phyloP scores from a whole-genome alignment of 2,797 vertebrate genomes.

The Ctenopoma multispine region DNA sequence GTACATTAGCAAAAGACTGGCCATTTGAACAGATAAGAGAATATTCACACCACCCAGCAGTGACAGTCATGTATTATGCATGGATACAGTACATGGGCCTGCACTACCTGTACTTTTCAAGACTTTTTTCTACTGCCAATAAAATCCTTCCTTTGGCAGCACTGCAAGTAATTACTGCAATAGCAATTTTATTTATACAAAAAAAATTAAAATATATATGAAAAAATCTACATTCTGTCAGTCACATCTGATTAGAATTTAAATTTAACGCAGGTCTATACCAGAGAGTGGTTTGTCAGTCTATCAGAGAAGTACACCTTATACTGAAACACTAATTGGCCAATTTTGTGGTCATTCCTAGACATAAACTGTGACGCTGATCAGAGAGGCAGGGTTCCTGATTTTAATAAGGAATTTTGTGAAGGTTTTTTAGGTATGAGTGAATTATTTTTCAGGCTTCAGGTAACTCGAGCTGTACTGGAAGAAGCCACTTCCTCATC shows the following conservation, averaged over 20 bases:
- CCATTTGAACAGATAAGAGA: conserved; percentile 5
- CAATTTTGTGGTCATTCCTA: background rate
- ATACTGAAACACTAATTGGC: conserved; percentile 2
- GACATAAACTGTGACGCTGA: background rate
- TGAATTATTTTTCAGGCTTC: conserved; percentile 4
- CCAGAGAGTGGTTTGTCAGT: background rate
- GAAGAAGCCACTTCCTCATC: background rate
- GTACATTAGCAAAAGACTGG: background rate
- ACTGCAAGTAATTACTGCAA: background rate
- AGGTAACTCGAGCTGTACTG: conserved; percentile 21
- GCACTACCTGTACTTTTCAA: background rate
- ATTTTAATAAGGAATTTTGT: conserved; percentile 12
- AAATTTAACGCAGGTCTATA: background rate
- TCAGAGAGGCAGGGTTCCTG: background rate
- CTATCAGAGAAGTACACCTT: no score
- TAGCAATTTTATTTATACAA: background rate
- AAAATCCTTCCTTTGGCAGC: background rate
- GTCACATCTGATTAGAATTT: background rate
- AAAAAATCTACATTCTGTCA: background rate
- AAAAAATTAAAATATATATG: background rate
- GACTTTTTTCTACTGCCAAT: background rate
- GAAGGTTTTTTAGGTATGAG: background rate
- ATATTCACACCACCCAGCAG: background rate
- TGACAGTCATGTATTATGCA: background rate
- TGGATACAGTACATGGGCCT: background rate